A percentile compares a stretch with the other conserved stretches of the same genome.
Conservation (phyloP, 2,113 vertebrate genomes). For the Prietella phreatophila region DNA sequence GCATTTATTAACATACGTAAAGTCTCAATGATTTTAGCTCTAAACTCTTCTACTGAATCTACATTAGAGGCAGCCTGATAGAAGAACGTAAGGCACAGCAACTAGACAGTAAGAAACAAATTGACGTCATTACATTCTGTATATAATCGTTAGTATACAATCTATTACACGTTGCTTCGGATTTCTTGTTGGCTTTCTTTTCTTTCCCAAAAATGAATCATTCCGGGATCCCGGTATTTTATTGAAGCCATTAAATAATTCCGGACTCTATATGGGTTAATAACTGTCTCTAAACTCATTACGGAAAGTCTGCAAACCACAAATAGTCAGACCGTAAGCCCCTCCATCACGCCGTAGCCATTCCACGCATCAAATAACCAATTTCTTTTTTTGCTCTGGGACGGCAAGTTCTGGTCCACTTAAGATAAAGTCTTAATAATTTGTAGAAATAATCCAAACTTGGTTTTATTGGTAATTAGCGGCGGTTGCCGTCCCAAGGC, state of each 20-base stretch:
- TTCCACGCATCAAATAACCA: conserved; percentile 70
- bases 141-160: neutral
- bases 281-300: neutral
- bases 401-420: conserved; percentile 75
- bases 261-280: neutral
- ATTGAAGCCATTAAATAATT: neutral
- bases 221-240: neutral
- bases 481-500: conserved; percentile 71
- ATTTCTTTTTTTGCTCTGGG: conserved; percentile 68
- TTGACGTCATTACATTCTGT: neutral
- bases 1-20: neutral
- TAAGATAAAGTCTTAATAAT: conserved; percentile 86
- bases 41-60: neutral
- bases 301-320: neutral
- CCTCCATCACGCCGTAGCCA: conserved; percentile 57
- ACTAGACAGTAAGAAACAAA: neutral
- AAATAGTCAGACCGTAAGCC: conserved; percentile 47
- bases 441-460: conserved; percentile 84
- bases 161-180: neutral
- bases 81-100: neutral
- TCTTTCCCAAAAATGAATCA: neutral
- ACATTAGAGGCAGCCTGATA: neutral
- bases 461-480: conserved; percentile 90
- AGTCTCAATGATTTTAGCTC: neutral
- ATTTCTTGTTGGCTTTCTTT: neutral